Percentiles rank a stretch among this genome's conserved stretches.
These are phyloP conservation scores for Rhagoletis zephyria DNA, from an alignment of 1,140 invertebrate genomes.

Conservation along the genomic window DNA sequence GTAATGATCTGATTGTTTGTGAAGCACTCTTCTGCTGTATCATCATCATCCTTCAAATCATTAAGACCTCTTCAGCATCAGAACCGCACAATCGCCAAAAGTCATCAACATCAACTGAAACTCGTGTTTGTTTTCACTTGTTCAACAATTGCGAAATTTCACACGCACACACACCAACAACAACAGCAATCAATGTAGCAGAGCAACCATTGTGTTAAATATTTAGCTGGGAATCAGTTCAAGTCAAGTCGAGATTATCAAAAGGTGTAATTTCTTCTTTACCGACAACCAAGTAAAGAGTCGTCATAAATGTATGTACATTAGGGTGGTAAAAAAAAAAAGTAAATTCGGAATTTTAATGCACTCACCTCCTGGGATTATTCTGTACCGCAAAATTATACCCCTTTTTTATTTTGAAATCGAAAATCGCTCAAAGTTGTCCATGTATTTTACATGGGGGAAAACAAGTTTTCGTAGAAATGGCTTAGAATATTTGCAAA, in stretches of 20 bases:
- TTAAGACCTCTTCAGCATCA: background rate
- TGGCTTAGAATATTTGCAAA: too few species aligned
- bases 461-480: too few species aligned
- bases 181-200: background rate
- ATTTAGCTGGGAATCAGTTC: constrained; percentile 48
- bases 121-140: background rate
- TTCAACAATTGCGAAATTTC: constrained; percentile 24
- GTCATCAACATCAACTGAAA: background rate
- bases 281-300: background rate
- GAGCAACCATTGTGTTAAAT: background rate
- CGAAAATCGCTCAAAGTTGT: background rate
- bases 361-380: too few species aligned
- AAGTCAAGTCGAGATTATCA: background rate
- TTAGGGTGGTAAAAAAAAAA: background rate
- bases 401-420: too few species aligned
- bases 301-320: background rate
- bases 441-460: too few species aligned
- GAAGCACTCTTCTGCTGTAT: background rate
- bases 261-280: constrained; percentile 28
- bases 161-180: background rate
- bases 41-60: background rate
- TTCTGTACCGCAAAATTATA: too few species aligned
- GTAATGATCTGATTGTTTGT: background rate
- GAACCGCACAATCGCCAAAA: background rate
- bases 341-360: too few species aligned